Percentiles rank a stretch among this genome's conserved stretches.
Conservation (phyloP, 1,140 invertebrate species). For the Acromyrmex charruanus region DNA sequence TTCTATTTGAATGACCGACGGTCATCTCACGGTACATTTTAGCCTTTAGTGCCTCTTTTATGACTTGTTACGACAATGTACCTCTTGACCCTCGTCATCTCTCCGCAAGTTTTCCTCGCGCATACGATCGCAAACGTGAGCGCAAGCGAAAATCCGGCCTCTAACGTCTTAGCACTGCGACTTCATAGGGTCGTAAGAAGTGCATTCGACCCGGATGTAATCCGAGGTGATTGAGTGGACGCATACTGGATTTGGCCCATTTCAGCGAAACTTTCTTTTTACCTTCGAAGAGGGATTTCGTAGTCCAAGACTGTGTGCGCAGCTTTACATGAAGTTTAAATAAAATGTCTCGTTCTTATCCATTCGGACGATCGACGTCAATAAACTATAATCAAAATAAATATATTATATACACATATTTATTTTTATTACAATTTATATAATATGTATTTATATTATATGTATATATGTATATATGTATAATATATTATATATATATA, state of each 20-base stretch:
- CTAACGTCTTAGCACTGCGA: slow-evolving; percentile 33
- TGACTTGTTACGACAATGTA: slow-evolving; percentile 63
- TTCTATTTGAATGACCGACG: neutral
- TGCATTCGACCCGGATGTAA: slow-evolving; percentile 37
- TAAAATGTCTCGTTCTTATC: slow-evolving; percentile 6
- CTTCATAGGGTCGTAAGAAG: slow-evolving; percentile 28
- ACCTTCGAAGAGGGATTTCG: slow-evolving; percentile 14
- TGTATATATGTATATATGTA: too few relatives aligned
- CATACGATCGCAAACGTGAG: slow-evolving; percentile 23
- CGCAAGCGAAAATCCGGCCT: slow-evolving; percentile 3
- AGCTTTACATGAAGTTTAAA: slow-evolving; percentile 37
- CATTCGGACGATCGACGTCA: neutral
- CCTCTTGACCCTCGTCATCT: slow-evolving; percentile 64
- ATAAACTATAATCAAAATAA: neutral
- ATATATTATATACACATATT: too few relatives aligned
- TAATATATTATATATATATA: too few relatives aligned
- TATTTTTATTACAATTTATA: too few relatives aligned
- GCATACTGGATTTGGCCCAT: slow-evolving; percentile 40
- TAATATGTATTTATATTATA: too few relatives aligned
- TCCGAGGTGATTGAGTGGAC: slow-evolving; percentile 60
- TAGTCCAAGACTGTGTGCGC: neutral
- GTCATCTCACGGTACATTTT: slow-evolving; percentile 49
- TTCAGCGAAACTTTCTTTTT: slow-evolving; percentile 20
- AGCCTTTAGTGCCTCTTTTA: slow-evolving; percentile 58
- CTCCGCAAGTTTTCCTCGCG: slow-evolving; percentile 14